Evolutionary conservation across 2,888 invertebrate species (phyloP).

Genomic region (Apeira syringaria): DNA sequence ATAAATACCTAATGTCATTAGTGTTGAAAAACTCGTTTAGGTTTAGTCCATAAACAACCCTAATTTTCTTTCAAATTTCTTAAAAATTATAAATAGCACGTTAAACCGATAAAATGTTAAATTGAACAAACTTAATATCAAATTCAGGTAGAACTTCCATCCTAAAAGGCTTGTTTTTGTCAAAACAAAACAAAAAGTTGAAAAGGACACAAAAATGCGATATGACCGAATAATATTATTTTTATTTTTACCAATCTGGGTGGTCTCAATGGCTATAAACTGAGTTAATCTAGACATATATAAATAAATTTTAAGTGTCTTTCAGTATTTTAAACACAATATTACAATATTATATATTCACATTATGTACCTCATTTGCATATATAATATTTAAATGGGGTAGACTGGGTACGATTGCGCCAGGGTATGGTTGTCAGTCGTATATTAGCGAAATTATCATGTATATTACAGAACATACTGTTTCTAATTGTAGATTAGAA

Average conservation of each 20-base stretch:
- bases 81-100: conserved; percentile 7
- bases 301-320: conserved; percentile 12
- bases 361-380: no score
- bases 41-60: no score
- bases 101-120: conserved; percentile 16
- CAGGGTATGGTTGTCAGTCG: no score
- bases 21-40: no score
- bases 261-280: conserved; percentile 38
- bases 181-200: conserved; percentile 16
- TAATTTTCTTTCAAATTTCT: no score
- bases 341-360: conserved; percentile 6
- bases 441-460: no score
- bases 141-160: conserved; percentile 12
- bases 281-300: conserved; percentile 12
- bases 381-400: no score
- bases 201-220: conserved; percentile 39
- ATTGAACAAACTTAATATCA: conserved; percentile 14
- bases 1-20: no score
- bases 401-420: no score
- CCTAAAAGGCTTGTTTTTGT: conserved; percentile 13
- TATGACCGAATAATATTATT: conserved; percentile 36
- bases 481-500: no score
- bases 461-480: no score
- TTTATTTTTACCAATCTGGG: conserved; percentile 40
- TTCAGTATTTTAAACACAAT: conserved; percentile 7